Evolutionary conservation across 2,113 vertebrate species (phyloP).

Genomic region (Gavia stellata): DNA sequence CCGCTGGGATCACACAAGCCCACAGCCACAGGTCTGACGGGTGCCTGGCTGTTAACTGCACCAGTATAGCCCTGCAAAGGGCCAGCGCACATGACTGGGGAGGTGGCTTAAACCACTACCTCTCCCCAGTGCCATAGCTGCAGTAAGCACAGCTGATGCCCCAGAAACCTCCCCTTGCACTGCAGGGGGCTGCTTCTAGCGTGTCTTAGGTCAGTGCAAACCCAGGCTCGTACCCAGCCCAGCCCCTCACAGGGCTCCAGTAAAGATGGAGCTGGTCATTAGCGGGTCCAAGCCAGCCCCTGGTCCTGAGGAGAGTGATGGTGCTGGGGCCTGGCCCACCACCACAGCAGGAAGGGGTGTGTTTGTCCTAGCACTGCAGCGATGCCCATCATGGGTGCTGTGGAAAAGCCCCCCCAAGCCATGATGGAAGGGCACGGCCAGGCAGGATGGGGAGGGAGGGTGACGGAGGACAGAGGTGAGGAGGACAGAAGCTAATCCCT

Average conservation of each 20-base stretch:
- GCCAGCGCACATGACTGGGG: not conserved
- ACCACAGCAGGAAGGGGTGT: rapidly evolving
- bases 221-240: not conserved
- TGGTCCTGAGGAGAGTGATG: not conserved
- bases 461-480: not conserved
- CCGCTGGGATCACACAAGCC: not conserved
- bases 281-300: not conserved
- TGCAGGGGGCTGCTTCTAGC: not conserved
- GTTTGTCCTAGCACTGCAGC: not conserved
- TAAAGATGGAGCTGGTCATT: not conserved
- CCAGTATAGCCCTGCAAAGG: not conserved
- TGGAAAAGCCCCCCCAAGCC: not conserved
- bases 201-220: not conserved
- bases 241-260: rapidly evolving
- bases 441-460: not conserved
- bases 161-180: not conserved
- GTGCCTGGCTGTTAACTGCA: not conserved
- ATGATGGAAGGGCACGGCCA: not conserved
- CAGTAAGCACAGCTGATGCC: rapidly evolving
- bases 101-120: not conserved
- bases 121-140: not conserved
- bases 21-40: not conserved
- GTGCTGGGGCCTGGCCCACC: not conserved
- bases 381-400: not conserved
- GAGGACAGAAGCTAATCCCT: not conserved